These are phyloP conservation scores for Euclidia mi DNA, from an alignment of 2,888 invertebrate genomes.

Conservation along the genomic window DNA sequence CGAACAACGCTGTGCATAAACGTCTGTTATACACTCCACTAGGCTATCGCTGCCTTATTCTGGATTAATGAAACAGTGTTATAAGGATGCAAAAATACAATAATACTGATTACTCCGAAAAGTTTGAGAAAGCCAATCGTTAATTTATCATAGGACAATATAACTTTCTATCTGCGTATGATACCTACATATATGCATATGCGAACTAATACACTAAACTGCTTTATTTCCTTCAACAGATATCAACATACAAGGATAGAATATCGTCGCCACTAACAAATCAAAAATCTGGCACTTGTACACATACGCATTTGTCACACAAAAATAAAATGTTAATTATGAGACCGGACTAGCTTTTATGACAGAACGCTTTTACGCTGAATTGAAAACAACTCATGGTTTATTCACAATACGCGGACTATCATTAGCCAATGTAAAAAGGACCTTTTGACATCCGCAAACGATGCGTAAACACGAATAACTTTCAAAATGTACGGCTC, in stretches of 20 bases:
- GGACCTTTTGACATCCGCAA: conserved; percentile 68
- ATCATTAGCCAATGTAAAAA: conserved; percentile 69
- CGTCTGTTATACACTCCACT: too few relatives aligned
- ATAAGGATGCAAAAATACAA: too few relatives aligned
- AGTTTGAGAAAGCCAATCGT: too few relatives aligned
- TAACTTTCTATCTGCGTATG: too few relatives aligned
- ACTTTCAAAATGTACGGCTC: conserved; percentile 57
- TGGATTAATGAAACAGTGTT: too few relatives aligned
- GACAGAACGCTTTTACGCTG: conserved; percentile 87
- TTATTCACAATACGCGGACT: conserved; percentile 82
- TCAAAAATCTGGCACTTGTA: conserved; percentile 57
- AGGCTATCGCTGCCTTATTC: too few relatives aligned
- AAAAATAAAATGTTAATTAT: conserved; percentile 84
- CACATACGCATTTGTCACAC: conserved; percentile 61
- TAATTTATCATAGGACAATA: too few relatives aligned
- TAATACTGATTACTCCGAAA: too few relatives aligned
- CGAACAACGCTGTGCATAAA: too few relatives aligned
- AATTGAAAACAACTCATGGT: conserved; percentile 89
- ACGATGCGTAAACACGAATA: conserved; percentile 34
- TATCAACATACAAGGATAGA: conserved; percentile 19
- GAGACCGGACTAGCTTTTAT: conserved; percentile 78
- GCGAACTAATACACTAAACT: too few relatives aligned
- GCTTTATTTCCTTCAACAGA: too few relatives aligned
- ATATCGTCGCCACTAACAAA: conserved; percentile 38
- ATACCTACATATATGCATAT: too few relatives aligned